Conservation (phyloP, 2,113 vertebrate genomes). For the Reinhardtius hippoglossoides region DNA sequence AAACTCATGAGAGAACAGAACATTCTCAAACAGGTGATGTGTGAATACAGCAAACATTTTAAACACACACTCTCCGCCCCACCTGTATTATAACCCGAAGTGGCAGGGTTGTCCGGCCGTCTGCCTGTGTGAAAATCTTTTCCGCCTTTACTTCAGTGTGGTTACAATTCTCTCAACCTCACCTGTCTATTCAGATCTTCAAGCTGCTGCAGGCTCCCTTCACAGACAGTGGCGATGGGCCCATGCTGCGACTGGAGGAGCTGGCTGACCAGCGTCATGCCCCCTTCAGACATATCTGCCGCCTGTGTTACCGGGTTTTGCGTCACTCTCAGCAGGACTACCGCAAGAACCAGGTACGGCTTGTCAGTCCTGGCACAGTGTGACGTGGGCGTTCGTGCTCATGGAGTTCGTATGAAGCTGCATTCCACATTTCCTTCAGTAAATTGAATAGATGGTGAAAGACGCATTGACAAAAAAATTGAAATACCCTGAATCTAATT, state of each 20-base stretch:
- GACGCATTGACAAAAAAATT: neutral
- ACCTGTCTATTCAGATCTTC: slow-evolving; percentile 87
- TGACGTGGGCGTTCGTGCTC: neutral
- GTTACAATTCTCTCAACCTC: neutral
- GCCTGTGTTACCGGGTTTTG: slow-evolving; percentile 95
- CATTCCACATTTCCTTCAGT: neutral
- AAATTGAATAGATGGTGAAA: neutral
- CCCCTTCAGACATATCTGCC: slow-evolving; percentile 96
- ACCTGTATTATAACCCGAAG: neutral
- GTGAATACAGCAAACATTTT: neutral
- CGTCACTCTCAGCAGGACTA: slow-evolving; percentile 99
- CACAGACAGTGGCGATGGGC: slow-evolving; percentile 95
- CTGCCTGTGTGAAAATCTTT: neutral
- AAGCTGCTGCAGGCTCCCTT: slow-evolving; percentile 97
- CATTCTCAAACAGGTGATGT: slow-evolving; percentile 94
- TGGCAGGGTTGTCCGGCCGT: neutral
- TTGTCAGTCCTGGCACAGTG: neutral
- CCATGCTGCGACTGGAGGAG: slow-evolving; percentile 95
- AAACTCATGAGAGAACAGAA: slow-evolving; percentile 99
- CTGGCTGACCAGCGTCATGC: slow-evolving; percentile 96
- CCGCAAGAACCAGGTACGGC: slow-evolving; percentile 95
- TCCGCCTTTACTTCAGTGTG: neutral
- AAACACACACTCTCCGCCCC: neutral
- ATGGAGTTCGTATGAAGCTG: slow-evolving; percentile 2
- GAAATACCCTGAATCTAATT: too few species aligned